Evolutionary conservation across 2,888 invertebrate species (phyloP).

Genomic region (Bursaphelenchus okinawaensis): DNA sequence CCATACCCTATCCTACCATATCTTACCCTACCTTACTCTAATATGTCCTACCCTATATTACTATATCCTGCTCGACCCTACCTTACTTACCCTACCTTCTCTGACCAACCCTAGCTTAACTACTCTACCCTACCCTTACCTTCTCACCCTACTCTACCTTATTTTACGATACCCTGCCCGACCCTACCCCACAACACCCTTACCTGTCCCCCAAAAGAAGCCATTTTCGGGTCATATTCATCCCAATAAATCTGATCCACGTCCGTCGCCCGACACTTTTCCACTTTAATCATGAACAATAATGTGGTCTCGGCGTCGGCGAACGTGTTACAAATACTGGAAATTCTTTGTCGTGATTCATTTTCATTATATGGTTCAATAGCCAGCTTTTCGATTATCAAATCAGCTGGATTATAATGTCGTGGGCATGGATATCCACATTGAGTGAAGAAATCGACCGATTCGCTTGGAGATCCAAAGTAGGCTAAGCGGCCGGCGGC

Average conservation of each 20-base stretch:
- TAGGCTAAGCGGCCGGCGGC: constrained; percentile 80
- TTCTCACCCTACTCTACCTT: too few relatives aligned
- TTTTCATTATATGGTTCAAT: constrained; percentile 61
- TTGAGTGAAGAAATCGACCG: constrained; percentile 43
- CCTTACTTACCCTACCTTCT: too few relatives aligned
- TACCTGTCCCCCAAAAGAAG: constrained; percentile 20
- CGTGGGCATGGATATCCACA: constrained; percentile 65
- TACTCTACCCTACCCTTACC: too few relatives aligned
- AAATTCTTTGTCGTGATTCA: constrained; percentile 25
- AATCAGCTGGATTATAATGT: constrained; percentile 90
- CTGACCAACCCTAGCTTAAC: too few relatives aligned
- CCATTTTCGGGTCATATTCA: constrained; percentile 5
- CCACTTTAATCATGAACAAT: constrained; percentile 13
- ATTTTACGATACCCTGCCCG: too few relatives aligned
- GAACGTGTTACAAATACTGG: constrained; percentile 57
- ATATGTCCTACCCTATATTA: too few relatives aligned
- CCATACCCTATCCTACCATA: too few relatives aligned
- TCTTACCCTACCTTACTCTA: too few relatives aligned
- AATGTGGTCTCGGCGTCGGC: constrained; percentile 39
- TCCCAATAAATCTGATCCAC: constrained; percentile 7
- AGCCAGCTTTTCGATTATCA: constrained; percentile 81
- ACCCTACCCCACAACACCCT: not conserved
- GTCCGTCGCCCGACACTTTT: constrained; percentile 6
- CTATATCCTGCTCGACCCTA: too few relatives aligned
- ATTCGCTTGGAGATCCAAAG: constrained; percentile 67